Conservation (phyloP, 2,888 invertebrate genomes). For the Cerastoderma edule region DNA sequence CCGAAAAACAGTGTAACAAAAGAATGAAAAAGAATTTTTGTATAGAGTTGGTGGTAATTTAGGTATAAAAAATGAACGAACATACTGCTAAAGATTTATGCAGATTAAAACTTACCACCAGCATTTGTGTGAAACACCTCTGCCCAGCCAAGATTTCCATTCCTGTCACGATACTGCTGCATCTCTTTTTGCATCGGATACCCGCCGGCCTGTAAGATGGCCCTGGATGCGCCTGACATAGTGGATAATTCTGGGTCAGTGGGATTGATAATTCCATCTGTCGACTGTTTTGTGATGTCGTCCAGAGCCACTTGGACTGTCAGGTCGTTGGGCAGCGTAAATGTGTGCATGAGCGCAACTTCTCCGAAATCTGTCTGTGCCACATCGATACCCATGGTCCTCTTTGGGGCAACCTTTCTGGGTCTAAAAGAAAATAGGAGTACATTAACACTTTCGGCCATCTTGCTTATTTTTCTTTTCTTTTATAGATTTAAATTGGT, state of each 20-base stretch:
- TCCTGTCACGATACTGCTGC: constrained; percentile 36
- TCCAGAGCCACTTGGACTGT: constrained; percentile 49
- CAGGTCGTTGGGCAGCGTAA: constrained; percentile 35
- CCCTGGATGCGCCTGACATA: constrained; percentile 56
- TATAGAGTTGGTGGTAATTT: too few species aligned
- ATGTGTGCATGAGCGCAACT: constrained; percentile 42
- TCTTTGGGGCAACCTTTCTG: neutral
- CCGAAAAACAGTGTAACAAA: too few species aligned
- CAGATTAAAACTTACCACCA: too few species aligned
- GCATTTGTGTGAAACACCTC: constrained; percentile 61
- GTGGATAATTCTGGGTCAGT: constrained; percentile 47
- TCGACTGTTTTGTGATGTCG: constrained; percentile 56
- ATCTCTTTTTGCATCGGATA: constrained; percentile 46
- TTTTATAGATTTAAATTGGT: neutral
- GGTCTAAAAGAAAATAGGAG: too few species aligned
- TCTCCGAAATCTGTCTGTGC: constrained; percentile 47
- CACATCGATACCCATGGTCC: constrained; percentile 49
- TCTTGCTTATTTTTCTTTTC: neutral
- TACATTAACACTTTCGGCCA: neutral
- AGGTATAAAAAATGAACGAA: too few species aligned
- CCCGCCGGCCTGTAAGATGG: constrained; percentile 51
- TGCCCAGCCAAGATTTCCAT: constrained; percentile 49
- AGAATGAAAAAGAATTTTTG: too few species aligned
- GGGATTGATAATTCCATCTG: constrained; percentile 61
- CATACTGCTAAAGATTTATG: too few species aligned